These are phyloP conservation scores for Nebria salina DNA, from an alignment of 2,888 invertebrate species.

Conservation along the genomic window DNA sequence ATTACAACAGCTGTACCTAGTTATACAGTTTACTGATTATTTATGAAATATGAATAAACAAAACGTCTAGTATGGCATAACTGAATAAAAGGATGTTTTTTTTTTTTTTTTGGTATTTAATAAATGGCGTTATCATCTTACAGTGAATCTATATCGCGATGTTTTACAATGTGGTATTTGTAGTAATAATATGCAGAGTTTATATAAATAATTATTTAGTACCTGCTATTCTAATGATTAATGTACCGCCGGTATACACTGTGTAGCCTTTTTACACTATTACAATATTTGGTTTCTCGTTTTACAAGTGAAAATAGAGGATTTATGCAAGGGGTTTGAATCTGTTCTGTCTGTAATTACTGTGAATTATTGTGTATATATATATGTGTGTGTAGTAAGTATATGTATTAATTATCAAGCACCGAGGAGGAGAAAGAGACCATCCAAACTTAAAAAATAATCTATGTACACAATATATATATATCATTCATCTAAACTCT, in stretches of 20 bases:
- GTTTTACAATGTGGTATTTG: constrained; percentile 46
- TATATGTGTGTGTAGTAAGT: constrained; percentile 19
- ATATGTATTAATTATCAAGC: constrained; percentile 32
- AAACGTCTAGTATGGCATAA: constrained; percentile 31
- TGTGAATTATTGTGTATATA: constrained; percentile 25
- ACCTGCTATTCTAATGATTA: constrained; percentile 64
- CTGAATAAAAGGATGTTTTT: constrained; percentile 13
- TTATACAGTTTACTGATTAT: constrained; percentile 28
- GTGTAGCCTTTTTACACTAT: constrained; percentile 46
- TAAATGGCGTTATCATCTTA: constrained; percentile 41
- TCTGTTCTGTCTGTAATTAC: background rate
- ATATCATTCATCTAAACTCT: constrained; percentile 24
- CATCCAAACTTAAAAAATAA: constrained; percentile 38
- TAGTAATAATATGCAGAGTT: constrained; percentile 49
- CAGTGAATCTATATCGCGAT: constrained; percentile 45
- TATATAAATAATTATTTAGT: constrained; percentile 49
- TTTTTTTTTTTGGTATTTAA: constrained; percentile 17
- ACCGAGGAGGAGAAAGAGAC: constrained; percentile 39
- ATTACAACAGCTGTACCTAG: constrained; percentile 63
- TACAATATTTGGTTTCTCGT: constrained; percentile 29
- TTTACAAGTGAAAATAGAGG: constrained; percentile 53
- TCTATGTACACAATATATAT: constrained; percentile 38
- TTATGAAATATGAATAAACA: constrained; percentile 30
- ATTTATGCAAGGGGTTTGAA: constrained; percentile 53
- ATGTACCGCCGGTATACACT: constrained; percentile 54